These are phyloP conservation scores for Meta bourneti DNA, from an alignment of 2,888 invertebrate species.

Conservation along the genomic window DNA sequence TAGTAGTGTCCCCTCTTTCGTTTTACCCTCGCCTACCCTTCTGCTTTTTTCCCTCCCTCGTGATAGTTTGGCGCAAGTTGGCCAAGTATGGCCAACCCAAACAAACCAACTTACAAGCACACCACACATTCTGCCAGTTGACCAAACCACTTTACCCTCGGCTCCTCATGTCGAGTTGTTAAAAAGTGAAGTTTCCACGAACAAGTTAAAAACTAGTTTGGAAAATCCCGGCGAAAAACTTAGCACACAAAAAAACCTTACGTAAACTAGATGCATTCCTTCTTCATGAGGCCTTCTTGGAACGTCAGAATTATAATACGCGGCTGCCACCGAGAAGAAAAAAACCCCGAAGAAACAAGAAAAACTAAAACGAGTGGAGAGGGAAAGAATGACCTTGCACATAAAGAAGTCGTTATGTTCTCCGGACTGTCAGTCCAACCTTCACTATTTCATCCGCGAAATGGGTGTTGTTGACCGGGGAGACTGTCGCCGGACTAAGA, in stretches of 20 bases:
- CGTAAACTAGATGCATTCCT: slow-evolving; percentile 13
- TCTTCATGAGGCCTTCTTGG: slow-evolving; percentile 14
- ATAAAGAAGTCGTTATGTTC: slow-evolving; percentile 33
- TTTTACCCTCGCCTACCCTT: no score
- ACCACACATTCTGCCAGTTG: no score
- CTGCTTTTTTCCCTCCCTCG: no score
- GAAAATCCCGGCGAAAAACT: no score
- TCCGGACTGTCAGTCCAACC: slow-evolving; percentile 41
- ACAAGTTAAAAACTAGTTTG: no score
- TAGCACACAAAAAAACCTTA: not conserved
- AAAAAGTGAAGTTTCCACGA: no score
- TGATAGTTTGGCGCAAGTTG: no score
- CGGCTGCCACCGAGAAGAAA: not conserved
- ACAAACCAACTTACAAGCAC: no score
- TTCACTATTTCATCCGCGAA: slow-evolving; percentile 48
- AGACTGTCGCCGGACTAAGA: slow-evolving; percentile 42
- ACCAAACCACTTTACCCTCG: no score
- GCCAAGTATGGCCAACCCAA: no score
- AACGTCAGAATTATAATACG: slow-evolving; percentile 33
- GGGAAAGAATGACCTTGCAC: slow-evolving; percentile 44
- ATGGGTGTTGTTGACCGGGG: slow-evolving; percentile 55
- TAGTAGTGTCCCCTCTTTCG: no score
- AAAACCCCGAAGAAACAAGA: not conserved
- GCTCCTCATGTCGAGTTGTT: no score
- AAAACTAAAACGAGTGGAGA: not conserved